Evolutionary conservation across 2,888 invertebrate species (phyloP).

Genomic region (Nephrocerus scutellatus): DNA sequence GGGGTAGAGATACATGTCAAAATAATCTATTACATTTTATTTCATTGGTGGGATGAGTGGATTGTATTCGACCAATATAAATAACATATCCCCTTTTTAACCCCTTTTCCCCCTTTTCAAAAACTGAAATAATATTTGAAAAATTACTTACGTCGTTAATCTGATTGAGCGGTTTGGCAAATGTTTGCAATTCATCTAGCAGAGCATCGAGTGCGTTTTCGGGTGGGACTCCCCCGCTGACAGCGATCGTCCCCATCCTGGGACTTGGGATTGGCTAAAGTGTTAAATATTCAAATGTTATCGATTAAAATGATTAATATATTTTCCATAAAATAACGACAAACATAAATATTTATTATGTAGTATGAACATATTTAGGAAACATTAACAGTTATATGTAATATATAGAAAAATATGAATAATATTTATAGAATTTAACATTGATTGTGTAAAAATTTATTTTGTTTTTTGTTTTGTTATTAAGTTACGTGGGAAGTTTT

Average conservation of each 20-base stretch:
- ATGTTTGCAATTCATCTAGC: constrained; percentile 88
- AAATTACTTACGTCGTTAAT: constrained; percentile 38
- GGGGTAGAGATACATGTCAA: too few species aligned
- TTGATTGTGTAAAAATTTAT: too few species aligned
- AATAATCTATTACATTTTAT: too few species aligned
- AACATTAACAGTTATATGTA: constrained; percentile 5
- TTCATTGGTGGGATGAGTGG: too few species aligned
- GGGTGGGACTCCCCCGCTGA: constrained; percentile 55
- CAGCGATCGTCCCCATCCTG: constrained; percentile 55
- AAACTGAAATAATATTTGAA: too few species aligned
- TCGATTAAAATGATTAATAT: constrained; percentile 3
- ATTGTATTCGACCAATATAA: too few species aligned
- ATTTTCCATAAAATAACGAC: neutral
- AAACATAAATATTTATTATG: constrained; percentile 3
- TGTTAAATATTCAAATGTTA: constrained; percentile 20
- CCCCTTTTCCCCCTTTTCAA: too few species aligned
- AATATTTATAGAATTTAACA: too few species aligned
- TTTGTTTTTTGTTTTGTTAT: too few species aligned
- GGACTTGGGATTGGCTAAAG: constrained; percentile 56
- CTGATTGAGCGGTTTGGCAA: constrained; percentile 61
- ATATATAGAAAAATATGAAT: neutral
- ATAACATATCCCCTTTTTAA: too few species aligned
- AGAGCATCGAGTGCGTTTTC: constrained; percentile 97
- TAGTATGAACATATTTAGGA: constrained; percentile 1
- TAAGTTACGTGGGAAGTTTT: too few species aligned